Evolutionary conservation across 2,888 invertebrate species (phyloP).

Genomic region (Crematogaster levior): DNA sequence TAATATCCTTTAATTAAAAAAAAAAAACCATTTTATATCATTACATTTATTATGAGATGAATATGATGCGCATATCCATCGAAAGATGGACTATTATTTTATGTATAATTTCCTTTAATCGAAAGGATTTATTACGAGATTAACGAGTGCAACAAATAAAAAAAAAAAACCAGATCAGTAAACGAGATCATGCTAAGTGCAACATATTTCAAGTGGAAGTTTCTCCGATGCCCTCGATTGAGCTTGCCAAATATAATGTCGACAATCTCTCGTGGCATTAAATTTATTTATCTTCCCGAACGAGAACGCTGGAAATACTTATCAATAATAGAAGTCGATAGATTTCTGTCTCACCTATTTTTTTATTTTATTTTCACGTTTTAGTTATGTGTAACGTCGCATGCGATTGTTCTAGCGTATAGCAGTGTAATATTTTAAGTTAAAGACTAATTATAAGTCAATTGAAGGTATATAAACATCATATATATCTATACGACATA

Average conservation of each 20-base stretch:
- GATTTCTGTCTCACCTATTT: background rate
- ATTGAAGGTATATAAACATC: background rate
- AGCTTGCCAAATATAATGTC: background rate
- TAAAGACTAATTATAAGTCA: background rate
- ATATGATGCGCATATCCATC: background rate
- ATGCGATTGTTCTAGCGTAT: background rate
- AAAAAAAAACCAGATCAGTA: background rate
- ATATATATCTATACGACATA: background rate
- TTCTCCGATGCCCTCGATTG: constrained; percentile 9
- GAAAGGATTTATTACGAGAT: background rate
- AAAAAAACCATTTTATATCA: constrained; percentile 51
- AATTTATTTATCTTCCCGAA: background rate
- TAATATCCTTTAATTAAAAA: too few species aligned
- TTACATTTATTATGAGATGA: background rate
- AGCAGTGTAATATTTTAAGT: background rate
- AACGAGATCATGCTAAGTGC: background rate
- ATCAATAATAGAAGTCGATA: background rate
- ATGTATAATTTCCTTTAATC: background rate
- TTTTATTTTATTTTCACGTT: background rate
- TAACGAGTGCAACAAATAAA: background rate
- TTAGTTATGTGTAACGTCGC: background rate
- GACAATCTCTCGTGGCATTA: background rate
- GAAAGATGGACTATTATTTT: background rate
- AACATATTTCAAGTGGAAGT: constrained; percentile 24
- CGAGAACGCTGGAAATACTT: background rate